A percentile compares a stretch with the other conserved stretches of the same genome.
Conservation (phyloP, 2,797 vertebrate genomes). For the Eulemur mongoz region DNA sequence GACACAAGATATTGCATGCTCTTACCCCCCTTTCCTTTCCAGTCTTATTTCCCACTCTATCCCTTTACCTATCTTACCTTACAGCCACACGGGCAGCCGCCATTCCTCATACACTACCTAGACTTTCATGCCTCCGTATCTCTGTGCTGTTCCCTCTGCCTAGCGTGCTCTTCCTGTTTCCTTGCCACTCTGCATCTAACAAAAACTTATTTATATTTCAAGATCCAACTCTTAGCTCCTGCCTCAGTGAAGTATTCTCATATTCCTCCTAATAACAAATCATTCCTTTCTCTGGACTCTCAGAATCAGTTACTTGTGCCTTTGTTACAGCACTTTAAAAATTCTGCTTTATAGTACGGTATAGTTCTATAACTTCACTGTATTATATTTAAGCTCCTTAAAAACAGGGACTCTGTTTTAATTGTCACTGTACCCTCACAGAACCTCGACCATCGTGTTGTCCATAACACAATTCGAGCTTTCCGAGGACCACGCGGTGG, state of each 20-base stretch:
- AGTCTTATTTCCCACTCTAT: neutral
- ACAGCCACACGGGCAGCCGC: neutral
- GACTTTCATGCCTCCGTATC: neutral
- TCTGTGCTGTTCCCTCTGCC: neutral
- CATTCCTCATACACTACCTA: neutral
- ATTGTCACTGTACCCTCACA: neutral
- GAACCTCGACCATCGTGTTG: neutral
- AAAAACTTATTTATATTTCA: neutral
- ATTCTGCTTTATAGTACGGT: neutral
- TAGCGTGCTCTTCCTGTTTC: neutral
- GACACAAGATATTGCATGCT: neutral
- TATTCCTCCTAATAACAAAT: neutral
- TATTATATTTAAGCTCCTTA: neutral
- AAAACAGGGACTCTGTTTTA: neutral
- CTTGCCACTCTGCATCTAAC: neutral
- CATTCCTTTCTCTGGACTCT: neutral
- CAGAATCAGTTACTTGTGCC: neutral
- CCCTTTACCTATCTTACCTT: neutral
- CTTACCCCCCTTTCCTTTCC: neutral
- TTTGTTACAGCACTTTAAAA: neutral
- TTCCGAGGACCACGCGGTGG: neutral
- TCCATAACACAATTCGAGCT: slow-evolving; percentile 1
- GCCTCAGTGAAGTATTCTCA: neutral
- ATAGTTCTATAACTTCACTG: neutral
- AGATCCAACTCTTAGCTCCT: neutral